Evolutionary conservation across 2,888 invertebrate species (phyloP), one percentile per base, ranked within the genome.

Genomic region (Exephanes ischioxanthus): DNA sequence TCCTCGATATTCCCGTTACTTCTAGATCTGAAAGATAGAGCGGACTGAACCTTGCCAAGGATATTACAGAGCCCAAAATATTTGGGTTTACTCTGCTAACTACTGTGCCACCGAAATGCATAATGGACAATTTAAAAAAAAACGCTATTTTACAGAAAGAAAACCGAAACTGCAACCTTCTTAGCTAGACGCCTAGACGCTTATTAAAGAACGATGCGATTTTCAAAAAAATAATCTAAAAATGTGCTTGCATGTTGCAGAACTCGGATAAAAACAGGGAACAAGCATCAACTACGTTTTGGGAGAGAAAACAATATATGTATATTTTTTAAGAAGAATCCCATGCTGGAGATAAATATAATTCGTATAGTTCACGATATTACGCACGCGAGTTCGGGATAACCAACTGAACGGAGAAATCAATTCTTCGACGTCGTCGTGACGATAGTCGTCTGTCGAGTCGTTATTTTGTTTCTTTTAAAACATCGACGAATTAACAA

Each of bases 1-100:
- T 98, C 82, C 98, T 96, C 2, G 98, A 98, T 58, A 98, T 96
- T 9, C 98, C 98, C 78, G 97, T 97, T 80, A 97, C 97, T 94
- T 97, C 97, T 91, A 97, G 95, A 95, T 97, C 97, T 95, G 92
- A 84, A 92, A 92, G 53, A 81, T 63, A 72, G 86, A 91, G 92
- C 90, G 87, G 90, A 92, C 92, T 92, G 91, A 89, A 93, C 88
- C 91, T 93, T 92, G 92, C 91, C 91, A 92, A 92, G 88, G 88
- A 88, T 90, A 84, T 79, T 76, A 80, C 80, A 90, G 89, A 85
- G 88, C 87, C 88, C 86, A 91, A 90, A 87, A 85, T 90, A 89
- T 88, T 90, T 92, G 87, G 90, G 70, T 89, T 63, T 72, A 22
- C 75, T 22, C 75, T 45, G 66, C 86, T 88, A 88, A 61, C 82